Conservation (phyloP, 2,113 vertebrate species). For the Charina bottae region DNA sequence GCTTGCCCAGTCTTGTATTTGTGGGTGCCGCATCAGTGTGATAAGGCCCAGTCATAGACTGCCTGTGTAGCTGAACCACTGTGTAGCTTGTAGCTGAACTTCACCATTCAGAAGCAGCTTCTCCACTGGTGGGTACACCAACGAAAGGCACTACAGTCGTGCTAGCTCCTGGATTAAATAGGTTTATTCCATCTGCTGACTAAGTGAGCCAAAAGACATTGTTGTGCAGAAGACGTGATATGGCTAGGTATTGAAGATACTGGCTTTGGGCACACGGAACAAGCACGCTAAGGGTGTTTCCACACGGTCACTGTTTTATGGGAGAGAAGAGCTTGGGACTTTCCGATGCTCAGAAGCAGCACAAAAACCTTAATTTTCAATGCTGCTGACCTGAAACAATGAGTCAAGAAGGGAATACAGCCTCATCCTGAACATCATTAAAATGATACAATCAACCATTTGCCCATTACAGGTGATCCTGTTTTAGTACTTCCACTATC, state of each 20-base stretch:
- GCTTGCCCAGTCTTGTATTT: neutral
- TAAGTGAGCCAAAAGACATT: neutral
- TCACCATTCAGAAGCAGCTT: neutral
- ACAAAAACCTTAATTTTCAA: neutral
- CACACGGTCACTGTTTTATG: neutral
- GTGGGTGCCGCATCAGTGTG: neutral
- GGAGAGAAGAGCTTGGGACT: too few relatives aligned
- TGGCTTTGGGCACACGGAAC: neutral
- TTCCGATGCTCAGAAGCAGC: too few relatives aligned
- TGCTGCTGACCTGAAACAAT: too few relatives aligned
- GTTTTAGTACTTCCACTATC: too few relatives aligned
- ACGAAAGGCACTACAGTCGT: neutral
- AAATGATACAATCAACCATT: neutral
- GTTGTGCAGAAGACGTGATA: neutral
- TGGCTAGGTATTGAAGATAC: neutral
- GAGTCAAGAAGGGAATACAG: neutral
- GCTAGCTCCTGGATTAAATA: too few relatives aligned
- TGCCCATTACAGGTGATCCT: neutral
- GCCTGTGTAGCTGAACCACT: neutral
- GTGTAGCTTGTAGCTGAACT: neutral
- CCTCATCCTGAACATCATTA: neutral
- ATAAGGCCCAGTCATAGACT: neutral
- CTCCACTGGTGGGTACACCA: neutral
- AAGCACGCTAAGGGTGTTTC: neutral
- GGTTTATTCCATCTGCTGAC: too few relatives aligned